phyloP scores from a whole-genome alignment of 2,888 invertebrate species.

The Plagiodera versicolora region DNA sequence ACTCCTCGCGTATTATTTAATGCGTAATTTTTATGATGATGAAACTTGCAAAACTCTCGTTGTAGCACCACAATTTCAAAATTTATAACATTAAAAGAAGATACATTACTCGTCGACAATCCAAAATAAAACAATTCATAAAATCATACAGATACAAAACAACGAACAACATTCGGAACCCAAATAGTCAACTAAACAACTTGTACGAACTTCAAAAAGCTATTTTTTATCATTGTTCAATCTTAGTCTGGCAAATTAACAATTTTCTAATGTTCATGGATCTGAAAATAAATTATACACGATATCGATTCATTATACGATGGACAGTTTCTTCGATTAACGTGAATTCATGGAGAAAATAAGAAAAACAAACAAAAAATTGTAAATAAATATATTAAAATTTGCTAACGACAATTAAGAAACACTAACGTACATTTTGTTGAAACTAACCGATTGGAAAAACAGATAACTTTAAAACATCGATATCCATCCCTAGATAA shows the following conservation, averaged over 20 bases:
- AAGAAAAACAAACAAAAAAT: slow-evolving; percentile 3
- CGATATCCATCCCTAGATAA: neutral
- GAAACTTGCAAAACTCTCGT: neutral
- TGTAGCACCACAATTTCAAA: slow-evolving; percentile 11
- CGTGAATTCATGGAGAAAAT: too few species aligned
- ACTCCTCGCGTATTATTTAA: slow-evolving; percentile 14
- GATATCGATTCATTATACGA: too few species aligned
- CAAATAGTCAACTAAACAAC: neutral
- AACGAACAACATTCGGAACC: slow-evolving; percentile 3
- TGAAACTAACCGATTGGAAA: slow-evolving; percentile 14
- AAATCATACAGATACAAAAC: slow-evolving; percentile 14
- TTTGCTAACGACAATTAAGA: slow-evolving; percentile 8
- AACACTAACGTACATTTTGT: neutral
- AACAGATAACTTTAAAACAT: neutral
- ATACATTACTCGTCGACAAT: neutral
- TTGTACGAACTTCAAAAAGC: neutral
- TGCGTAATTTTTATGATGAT: neutral
- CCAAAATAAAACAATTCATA: slow-evolving; percentile 8
- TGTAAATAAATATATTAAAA: slow-evolving; percentile 16
- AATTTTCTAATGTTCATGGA: too few species aligned
- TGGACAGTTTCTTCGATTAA: too few species aligned
- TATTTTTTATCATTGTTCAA: neutral
- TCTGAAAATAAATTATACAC: too few species aligned
- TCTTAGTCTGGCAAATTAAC: neutral
- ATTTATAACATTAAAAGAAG: neutral